A percentile compares a stretch with the other conserved stretches of the same genome.
Conservation (phyloP, 2,113 vertebrate species). For the Saccopteryx leptura region DNA sequence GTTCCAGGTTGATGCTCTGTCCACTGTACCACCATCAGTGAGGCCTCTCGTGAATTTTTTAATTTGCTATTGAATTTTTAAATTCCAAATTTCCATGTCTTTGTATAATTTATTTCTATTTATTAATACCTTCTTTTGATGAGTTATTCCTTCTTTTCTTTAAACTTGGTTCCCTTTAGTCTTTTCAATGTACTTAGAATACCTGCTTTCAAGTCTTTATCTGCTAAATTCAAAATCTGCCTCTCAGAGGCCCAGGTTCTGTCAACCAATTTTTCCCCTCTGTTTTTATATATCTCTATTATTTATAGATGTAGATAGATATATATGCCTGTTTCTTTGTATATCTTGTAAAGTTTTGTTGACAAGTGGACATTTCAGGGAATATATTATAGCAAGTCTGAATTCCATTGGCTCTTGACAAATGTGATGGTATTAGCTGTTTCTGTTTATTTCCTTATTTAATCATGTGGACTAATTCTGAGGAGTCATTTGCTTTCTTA, state of each 20-base stretch:
- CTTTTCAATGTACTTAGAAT: not conserved
- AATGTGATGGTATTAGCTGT: not conserved
- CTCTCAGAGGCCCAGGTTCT: not conserved
- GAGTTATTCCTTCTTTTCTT: not conserved
- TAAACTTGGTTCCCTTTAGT: not conserved
- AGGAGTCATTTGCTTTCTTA: not conserved
- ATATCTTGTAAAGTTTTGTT: not conserved
- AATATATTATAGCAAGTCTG: not conserved
- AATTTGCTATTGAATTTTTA: not conserved
- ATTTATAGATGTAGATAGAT: not conserved
- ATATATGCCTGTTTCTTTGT: not conserved
- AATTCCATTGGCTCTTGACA: not conserved
- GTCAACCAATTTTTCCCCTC: not conserved
- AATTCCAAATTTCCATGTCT: not conserved
- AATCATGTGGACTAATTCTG: not conserved
- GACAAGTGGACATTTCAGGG: not conserved
- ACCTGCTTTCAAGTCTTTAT: not conserved
- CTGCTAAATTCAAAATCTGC: not conserved
- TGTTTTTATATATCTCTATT: not conserved
- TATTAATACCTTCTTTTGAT: not conserved
- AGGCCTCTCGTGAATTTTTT: not conserved
- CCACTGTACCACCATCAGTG: no score
- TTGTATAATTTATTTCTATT: not conserved
- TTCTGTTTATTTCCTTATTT: not conserved
- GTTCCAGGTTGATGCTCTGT: no score